Evolutionary conservation across 2,888 invertebrate genomes (phyloP).

Genomic region (Mylabris sibirica): DNA sequence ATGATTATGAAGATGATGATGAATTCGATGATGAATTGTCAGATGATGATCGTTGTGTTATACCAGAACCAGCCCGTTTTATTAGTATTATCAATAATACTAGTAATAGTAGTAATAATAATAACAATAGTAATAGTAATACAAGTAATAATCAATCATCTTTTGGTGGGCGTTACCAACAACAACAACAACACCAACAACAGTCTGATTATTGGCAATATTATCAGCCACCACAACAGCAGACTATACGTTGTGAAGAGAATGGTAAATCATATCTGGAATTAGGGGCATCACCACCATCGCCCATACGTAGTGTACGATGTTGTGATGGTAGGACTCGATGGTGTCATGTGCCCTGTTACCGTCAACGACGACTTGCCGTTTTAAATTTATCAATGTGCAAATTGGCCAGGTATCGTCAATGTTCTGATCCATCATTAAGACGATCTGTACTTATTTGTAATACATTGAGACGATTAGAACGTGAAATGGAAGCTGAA

Average conservation of each 20-base stretch:
- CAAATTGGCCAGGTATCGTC: conserved; percentile 86
- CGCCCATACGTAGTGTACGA: conserved; percentile 50
- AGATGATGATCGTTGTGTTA: conserved; percentile 65
- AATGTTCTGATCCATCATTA: conserved; percentile 88
- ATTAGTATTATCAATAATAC: conserved; percentile 35
- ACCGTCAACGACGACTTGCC: conserved; percentile 84
- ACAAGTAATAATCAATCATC: conserved; percentile 45
- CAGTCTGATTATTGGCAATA: conserved; percentile 60
- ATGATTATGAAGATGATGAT: conserved; percentile 68
- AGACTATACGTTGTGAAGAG: conserved; percentile 86
- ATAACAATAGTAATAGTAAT: neutral
- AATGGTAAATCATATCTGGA: conserved; percentile 91
- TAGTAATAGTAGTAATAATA: neutral
- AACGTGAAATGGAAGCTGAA: conserved; percentile 84
- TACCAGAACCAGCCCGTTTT: conserved; percentile 59
- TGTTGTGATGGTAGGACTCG: conserved; percentile 61
- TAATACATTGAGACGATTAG: conserved; percentile 85
- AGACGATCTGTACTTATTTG: conserved; percentile 91
- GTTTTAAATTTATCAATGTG: conserved; percentile 92
- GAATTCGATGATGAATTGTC: conserved; percentile 69
- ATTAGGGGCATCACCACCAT: conserved; percentile 71
- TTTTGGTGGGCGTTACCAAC: conserved; percentile 51
- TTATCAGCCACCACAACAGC: conserved; percentile 68
- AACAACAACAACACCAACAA: no score
- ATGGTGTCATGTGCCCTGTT: conserved; percentile 85